These are phyloP conservation scores for Leistus spinibarbis DNA, from an alignment of 2,888 invertebrate species.

Conservation along the genomic window DNA sequence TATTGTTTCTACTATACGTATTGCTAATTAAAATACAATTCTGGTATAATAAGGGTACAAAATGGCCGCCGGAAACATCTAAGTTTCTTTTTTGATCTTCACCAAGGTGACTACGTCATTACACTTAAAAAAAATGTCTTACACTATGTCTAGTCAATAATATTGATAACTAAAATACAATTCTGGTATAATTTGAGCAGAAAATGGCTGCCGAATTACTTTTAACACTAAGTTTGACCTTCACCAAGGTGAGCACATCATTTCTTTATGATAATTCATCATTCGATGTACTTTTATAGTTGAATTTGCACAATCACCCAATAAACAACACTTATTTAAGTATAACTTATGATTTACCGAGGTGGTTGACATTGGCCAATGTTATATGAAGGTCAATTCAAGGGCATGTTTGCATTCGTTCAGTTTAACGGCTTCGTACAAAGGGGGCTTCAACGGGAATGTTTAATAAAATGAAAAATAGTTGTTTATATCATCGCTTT, in stretches of 20 bases:
- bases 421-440: neutral
- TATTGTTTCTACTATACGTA: no score
- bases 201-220: no score
- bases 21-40: no score
- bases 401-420: neutral
- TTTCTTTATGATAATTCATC: neutral
- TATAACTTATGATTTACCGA: no score
- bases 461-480: neutral
- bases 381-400: neutral
- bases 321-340: neutral
- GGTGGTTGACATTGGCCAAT: no score
- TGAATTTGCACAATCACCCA: neutral
- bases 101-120: no score
- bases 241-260: neutral
- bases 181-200: neutral
- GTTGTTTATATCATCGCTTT: conserved; percentile 27
- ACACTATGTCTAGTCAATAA: no score
- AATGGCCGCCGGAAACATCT: no score
- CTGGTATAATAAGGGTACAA: no score
- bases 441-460: neutral
- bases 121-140: no score
- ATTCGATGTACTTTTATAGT: neutral
- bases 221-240: neutral
- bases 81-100: no score
- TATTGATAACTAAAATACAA: neutral